Conservation (phyloP, 2,888 invertebrate genomes). For the Chalcosyrphus nemorum region DNA sequence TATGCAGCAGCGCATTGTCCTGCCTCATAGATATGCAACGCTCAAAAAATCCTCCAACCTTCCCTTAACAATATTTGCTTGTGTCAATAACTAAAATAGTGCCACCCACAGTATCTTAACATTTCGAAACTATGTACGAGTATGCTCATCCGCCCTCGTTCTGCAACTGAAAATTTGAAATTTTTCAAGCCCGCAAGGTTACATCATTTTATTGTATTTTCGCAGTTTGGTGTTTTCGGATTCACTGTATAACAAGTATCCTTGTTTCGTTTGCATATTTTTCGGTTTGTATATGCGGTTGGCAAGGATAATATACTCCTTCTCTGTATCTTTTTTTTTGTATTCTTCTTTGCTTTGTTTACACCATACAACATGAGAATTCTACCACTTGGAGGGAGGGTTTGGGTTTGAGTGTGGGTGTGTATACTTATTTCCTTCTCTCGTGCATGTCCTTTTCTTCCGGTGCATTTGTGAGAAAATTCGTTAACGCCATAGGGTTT, state of each 20-base stretch:
- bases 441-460: conserved; percentile 14
- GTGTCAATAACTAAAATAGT: conserved; percentile 5
- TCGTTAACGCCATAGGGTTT: conserved; percentile 28
- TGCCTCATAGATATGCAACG: background rate
- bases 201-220: background rate
- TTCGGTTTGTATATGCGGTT: conserved; percentile 19
- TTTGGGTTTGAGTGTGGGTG: too few relatives aligned
- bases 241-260: conserved; percentile 29
- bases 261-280: conserved; percentile 35
- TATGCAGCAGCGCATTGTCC: background rate
- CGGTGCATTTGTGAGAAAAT: conserved; percentile 9
- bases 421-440: background rate
- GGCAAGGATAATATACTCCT: conserved; percentile 47
- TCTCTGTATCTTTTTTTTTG: conserved; percentile 56
- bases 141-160: background rate
- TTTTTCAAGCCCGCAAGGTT: background rate
- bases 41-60: background rate
- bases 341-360: conserved; percentile 27
- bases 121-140: background rate
- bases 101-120: background rate
- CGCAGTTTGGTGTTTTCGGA: background rate
- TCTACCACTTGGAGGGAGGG: background rate
- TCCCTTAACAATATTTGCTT: conserved; percentile 8
- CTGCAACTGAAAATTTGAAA: background rate
- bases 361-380: conserved; percentile 8